Evolutionary conservation across 2,888 invertebrate genomes (phyloP), one percentile per base, ranked within the genome.

Genomic region (Drosophila percnosoma): DNA sequence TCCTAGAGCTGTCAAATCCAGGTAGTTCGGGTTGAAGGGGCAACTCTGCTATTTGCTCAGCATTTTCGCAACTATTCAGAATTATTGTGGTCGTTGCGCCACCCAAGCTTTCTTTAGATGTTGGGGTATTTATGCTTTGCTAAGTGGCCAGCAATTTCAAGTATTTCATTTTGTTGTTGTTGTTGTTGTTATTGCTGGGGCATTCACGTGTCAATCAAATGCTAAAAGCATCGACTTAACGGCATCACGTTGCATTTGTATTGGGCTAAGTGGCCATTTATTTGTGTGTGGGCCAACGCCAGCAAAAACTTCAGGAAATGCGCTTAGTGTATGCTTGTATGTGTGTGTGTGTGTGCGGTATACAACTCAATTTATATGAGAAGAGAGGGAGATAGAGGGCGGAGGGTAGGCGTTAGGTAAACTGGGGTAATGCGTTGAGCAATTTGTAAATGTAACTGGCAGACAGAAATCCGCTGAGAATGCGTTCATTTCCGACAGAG

Each of bases 361-460:
- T 59, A 77, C 74, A 77, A 54, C 87, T 89, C 77, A 79, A 85
- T 89, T 75, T 74, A 33, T 54, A 13, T 66, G 24, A n/a, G 42
- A 24, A 3, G 40, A 4, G 15, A n/a, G 29, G 5, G 13, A 29
- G n/a, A 13, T 13, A 36, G 18, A 33, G 31, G 10, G 31, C 7
- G 34, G 33, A 18, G 15, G 51, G 65, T 34, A 15, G 29, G 42
- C 34, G 38, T 38, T 29, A 66, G 60, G 38, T n/a, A 49, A 27
- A 36, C 8, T 13, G 34, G 60, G 40, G 70, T 74, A 85, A 80
- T 85, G 80, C 73, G 77, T 65, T 71, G 38, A 57, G 87, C 89
- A 83, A 87, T 87, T 87, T 90, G 89, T 90, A 87, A 77, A 78
- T 85, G 87, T 90, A 88, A 86, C 87, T 81, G 83, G 75, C 87